Conservation (phyloP, 1,140 invertebrate genomes). For the Mylabris phalerata region DNA sequence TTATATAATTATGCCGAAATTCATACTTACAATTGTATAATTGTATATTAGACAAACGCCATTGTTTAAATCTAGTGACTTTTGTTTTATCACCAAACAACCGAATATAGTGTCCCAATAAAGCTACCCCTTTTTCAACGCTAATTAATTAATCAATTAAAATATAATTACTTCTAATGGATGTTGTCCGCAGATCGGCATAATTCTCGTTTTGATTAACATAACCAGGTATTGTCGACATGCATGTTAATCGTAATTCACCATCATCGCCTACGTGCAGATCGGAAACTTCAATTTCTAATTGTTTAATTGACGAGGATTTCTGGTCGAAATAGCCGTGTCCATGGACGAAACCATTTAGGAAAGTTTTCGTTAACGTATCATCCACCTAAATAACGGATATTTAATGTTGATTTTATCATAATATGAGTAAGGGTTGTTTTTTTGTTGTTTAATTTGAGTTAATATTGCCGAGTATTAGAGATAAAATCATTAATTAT, state of each 20-base stretch:
- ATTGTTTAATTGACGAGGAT: slow-evolving; percentile 40
- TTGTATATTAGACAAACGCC: too few species aligned
- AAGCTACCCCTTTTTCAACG: too few species aligned
- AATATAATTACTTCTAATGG: slow-evolving; percentile 53
- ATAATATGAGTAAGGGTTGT: not conserved
- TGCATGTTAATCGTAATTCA: slow-evolving; percentile 59
- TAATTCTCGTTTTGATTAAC: slow-evolving; percentile 54
- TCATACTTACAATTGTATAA: too few species aligned
- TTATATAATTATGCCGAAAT: too few species aligned
- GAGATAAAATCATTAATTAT: too few species aligned
- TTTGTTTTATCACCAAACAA: too few species aligned
- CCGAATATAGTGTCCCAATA: too few species aligned
- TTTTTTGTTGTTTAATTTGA: not conserved
- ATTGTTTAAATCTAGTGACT: too few species aligned
- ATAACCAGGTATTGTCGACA: slow-evolving; percentile 65
- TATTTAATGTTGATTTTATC: not conserved
- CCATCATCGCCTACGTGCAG: slow-evolving; percentile 58
- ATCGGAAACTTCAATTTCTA: slow-evolving; percentile 57
- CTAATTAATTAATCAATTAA: too few species aligned
- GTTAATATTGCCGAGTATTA: not conserved
- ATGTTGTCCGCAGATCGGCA: slow-evolving; percentile 60
- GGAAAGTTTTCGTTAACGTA: slow-evolving; percentile 35
- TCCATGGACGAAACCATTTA: slow-evolving; percentile 36
- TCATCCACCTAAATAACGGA: slow-evolving; percentile 34
- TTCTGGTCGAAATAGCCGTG: slow-evolving; percentile 38